Conservation (phyloP, 1,140 invertebrate genomes). For the Macrosteles quadrilineatus region DNA sequence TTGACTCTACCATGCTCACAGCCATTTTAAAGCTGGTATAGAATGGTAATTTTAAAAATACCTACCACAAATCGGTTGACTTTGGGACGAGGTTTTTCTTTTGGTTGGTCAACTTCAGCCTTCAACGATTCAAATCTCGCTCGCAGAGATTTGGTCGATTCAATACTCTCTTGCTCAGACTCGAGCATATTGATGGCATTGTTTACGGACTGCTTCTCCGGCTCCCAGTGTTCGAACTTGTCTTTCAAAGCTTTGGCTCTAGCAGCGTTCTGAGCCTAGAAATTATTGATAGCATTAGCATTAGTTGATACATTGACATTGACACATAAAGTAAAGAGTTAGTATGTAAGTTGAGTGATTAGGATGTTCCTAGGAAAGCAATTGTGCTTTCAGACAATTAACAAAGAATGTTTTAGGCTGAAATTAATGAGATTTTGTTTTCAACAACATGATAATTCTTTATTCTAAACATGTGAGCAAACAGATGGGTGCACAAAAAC, state of each 20-base stretch:
- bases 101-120: slow-evolving; percentile 54
- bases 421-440: too few relatives aligned
- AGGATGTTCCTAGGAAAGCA: too few relatives aligned
- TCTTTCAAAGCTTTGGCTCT: slow-evolving; percentile 83
- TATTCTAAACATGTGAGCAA: too few relatives aligned
- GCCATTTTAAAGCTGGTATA: not conserved
- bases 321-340: too few relatives aligned
- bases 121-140: slow-evolving; percentile 78
- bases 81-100: slow-evolving; percentile 62
- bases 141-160: slow-evolving; percentile 64
- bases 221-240: slow-evolving; percentile 91
- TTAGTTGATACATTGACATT: too few relatives aligned
- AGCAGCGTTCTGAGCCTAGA: slow-evolving; percentile 75
- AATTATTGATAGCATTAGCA: too few relatives aligned
- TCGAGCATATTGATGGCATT: slow-evolving; percentile 44
- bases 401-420: too few relatives aligned
- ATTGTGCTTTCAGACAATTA: too few relatives aligned
- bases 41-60: slow-evolving; percentile 45
- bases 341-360: too few relatives aligned
- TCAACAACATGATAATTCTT: too few relatives aligned
- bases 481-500: too few relatives aligned
- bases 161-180: slow-evolving; percentile 63
- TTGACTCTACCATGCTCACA: too few relatives aligned
- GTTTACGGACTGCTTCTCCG: slow-evolving; percentile 47
- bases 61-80: slow-evolving; percentile 87